A percentile compares a stretch with the other conserved stretches of the same genome.
Evolutionary conservation across 2,113 vertebrate species (phyloP).

Genomic region (Cyphomyrus plagiostoma): DNA sequence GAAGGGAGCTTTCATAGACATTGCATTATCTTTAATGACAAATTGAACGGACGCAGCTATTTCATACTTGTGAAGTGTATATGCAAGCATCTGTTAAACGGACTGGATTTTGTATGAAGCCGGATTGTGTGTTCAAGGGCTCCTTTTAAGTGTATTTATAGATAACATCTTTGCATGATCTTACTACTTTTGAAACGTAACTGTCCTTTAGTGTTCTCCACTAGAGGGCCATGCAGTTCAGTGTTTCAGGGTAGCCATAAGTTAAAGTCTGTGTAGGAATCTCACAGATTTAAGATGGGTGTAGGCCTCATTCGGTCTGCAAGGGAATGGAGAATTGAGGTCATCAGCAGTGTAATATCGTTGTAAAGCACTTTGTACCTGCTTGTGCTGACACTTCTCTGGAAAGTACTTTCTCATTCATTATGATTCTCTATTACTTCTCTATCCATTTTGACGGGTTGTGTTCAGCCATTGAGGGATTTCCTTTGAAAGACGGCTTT

Average conservation of each 20-base stretch:
- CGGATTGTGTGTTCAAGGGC: background rate
- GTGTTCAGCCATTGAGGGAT: background rate
- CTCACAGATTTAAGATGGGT: background rate
- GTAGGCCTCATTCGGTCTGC: background rate
- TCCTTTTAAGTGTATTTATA: background rate
- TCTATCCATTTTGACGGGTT: background rate
- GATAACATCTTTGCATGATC: background rate
- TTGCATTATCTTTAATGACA: background rate
- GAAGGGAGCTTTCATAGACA: background rate
- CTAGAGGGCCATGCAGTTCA: conserved; percentile 49
- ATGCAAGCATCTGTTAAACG: background rate
- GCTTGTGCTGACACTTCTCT: background rate
- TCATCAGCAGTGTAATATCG: background rate
- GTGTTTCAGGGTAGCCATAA: background rate
- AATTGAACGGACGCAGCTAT: background rate
- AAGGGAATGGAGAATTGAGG: background rate
- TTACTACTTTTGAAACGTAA: background rate
- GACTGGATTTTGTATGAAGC: background rate
- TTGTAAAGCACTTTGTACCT: background rate
- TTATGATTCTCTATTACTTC: background rate
- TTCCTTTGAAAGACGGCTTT: background rate
- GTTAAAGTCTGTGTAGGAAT: background rate
- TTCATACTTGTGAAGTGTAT: background rate
- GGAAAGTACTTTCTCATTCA: background rate
- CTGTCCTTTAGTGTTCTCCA: conserved; percentile 32